Conservation (phyloP, 2,113 vertebrate species). For the Cheilinus undulatus region DNA sequence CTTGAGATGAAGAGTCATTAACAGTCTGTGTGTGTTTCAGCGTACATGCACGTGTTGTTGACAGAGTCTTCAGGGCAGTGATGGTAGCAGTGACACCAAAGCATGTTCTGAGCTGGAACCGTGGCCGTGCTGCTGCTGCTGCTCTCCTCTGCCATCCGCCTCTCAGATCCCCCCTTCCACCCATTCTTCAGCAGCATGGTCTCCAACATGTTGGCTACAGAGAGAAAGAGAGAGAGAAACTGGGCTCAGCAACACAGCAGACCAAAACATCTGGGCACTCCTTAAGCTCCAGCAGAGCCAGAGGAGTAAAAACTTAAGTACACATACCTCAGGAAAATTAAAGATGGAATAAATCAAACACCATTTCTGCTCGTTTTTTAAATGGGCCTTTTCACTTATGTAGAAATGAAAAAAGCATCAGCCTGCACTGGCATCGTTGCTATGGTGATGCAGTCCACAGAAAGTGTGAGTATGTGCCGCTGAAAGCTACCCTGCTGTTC, state of each 20-base stretch:
- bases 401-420: background rate
- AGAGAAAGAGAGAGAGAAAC: background rate
- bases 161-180: slow-evolving; percentile 86
- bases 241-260: background rate
- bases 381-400: slow-evolving; percentile 17
- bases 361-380: slow-evolving; percentile 13
- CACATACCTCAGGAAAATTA: slow-evolving; percentile 34
- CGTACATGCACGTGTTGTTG: slow-evolving; percentile 92
- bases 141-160: slow-evolving; percentile 83
- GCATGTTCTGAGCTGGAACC: slow-evolving; percentile 81
- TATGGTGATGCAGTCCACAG: slow-evolving; percentile 47
- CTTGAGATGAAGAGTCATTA: background rate
- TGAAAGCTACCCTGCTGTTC: slow-evolving; percentile 59
- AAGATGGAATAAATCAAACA: slow-evolving; percentile 34
- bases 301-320: slow-evolving; percentile 27
- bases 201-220: slow-evolving; percentile 85
- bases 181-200: slow-evolving; percentile 90
- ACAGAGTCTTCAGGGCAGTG: slow-evolving; percentile 93
- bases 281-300: slow-evolving; percentile 1
- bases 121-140: slow-evolving; percentile 83
- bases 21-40: background rate
- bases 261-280: slow-evolving; percentile 28
- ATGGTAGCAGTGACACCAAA: slow-evolving; percentile 94
- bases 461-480: slow-evolving; percentile 47
- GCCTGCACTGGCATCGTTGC: slow-evolving; percentile 31